Evolutionary conservation across 2,888 invertebrate species (phyloP).

Genomic region (Agriotes lineatus): DNA sequence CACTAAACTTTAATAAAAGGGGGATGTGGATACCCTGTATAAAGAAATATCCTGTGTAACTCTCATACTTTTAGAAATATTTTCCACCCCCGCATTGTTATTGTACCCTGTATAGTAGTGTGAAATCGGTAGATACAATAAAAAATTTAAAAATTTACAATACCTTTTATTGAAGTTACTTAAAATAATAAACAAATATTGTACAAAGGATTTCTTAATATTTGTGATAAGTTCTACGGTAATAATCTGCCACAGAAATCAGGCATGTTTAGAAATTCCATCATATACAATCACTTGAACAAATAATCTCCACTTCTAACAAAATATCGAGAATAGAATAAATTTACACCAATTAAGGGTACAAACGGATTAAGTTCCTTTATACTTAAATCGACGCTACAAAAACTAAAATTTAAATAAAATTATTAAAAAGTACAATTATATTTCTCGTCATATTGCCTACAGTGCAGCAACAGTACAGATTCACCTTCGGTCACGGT

Average conservation of each 20-base stretch:
- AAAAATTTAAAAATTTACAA: constrained; percentile 33
- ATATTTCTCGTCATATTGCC: constrained; percentile 32
- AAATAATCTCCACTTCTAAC: background rate
- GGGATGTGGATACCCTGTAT: too few species aligned
- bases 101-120: too few species aligned
- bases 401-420: constrained; percentile 40
- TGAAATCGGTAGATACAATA: too few species aligned
- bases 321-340: background rate
- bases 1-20: too few species aligned
- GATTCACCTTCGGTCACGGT: constrained; percentile 63
- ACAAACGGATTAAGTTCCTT: constrained; percentile 22
- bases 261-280: background rate
- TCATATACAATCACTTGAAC: background rate
- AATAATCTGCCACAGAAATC: background rate
- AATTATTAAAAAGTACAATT: constrained; percentile 34
- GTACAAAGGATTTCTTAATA: constrained; percentile 41
- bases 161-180: constrained; percentile 46
- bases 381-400: constrained; percentile 29
- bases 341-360: constrained; percentile 1
- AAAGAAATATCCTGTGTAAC: too few species aligned
- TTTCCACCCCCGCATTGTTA: too few species aligned
- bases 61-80: too few species aligned
- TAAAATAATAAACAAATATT: constrained; percentile 45
- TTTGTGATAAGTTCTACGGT: background rate
- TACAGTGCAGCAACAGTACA: constrained; percentile 28